Evolutionary conservation across 2,888 invertebrate species (phyloP), one percentile per base, ranked within the genome.

Genomic region (Tiliacea citrago): DNA sequence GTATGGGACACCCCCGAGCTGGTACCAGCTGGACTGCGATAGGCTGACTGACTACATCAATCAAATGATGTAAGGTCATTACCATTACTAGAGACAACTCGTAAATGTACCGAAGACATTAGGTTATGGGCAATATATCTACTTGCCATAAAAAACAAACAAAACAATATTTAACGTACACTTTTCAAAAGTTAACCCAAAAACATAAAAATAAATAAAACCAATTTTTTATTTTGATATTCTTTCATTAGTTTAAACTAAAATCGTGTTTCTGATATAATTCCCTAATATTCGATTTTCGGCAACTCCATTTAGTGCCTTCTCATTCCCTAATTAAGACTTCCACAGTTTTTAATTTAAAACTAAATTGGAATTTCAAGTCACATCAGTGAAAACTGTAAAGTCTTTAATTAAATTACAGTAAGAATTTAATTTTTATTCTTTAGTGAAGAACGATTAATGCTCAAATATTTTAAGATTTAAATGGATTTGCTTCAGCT

Each of bases 261-360:
- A 57, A 55, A 68, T 39, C 62, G 12, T 61, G 57, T 74, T 86
- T 70, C 63, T 53, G 35, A 74, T 76, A 76, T 74, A 70, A 74
- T 73, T 73, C 75, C 62, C 39, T n/a, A 12, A 86, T 73, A 29
- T 74, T 61, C 1, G 29, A 80, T 77, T 80, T 71, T 77, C 49
- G 57, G 39, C 21, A 60, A 73, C 67, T 80, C 73, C 58, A 63
- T 73, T 85, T 73, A 76, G 68, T 73, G 62, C 68, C 67, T 65
- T 72, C 82, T 86, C 71, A 76, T 77, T 49, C 66, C 57, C 60
- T 75, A 86, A 82, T 83, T 85, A 79, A 63, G 55, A 76, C 75
- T 83, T 82, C 55, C 8, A 75, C 73, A 81, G 68, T 83, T 75
- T 81, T 80, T 74, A 80, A 76, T 86, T 75, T 78, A 42, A 60